Conservation (phyloP, 2,113 vertebrate genomes). For the Odobenus rosmarus region DNA sequence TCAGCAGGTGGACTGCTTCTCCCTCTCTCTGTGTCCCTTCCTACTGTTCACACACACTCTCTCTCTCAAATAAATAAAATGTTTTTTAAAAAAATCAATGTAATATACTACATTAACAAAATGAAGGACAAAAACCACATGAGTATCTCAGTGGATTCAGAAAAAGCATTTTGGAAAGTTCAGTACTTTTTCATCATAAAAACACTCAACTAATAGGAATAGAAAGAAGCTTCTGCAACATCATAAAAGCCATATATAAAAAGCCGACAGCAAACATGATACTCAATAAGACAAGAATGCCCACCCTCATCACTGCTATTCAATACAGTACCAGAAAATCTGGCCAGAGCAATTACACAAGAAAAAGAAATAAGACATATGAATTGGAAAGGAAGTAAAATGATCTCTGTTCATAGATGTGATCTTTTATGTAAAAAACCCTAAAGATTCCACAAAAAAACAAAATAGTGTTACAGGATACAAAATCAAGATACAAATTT, state of each 20-base stretch:
- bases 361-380: not conserved
- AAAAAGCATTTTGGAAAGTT: conserved; percentile 1
- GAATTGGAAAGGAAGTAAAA: not conserved
- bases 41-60: not conserved
- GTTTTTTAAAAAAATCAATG: not conserved
- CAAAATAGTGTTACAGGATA: not conserved
- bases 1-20: not conserved
- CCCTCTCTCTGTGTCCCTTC: not conserved
- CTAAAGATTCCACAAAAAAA: not conserved
- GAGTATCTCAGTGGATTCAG: not conserved
- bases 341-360: not conserved
- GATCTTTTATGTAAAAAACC: not conserved
- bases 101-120: not conserved
- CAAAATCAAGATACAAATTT: not conserved
- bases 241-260: not conserved
- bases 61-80: not conserved
- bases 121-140: not conserved
- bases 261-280: not conserved
- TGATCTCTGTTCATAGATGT: not conserved
- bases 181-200: not conserved
- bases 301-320: not conserved
- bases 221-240: not conserved
- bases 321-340: not conserved
- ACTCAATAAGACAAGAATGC: not conserved
- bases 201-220: not conserved